Conservation (phyloP, 2,113 vertebrate species). For the Piaya cayana region DNA sequence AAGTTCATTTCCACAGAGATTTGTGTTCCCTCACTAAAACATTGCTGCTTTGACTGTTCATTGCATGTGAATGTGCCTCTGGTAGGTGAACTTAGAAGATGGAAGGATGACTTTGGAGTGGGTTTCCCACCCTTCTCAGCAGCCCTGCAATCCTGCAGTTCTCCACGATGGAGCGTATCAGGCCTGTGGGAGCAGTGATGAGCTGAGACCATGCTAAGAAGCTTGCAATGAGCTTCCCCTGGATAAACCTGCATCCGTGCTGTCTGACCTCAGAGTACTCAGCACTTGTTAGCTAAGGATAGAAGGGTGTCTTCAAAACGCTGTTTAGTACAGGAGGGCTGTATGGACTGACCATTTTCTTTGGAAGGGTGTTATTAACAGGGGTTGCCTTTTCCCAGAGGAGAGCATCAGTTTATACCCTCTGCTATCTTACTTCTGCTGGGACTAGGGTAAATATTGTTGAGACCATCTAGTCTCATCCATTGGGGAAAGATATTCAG, state of each 20-base stretch:
- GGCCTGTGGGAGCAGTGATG: not conserved
- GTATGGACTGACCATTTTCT: not conserved
- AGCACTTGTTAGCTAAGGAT: not conserved
- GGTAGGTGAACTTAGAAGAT: not conserved
- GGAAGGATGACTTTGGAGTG: not conserved
- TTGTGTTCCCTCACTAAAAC: not conserved
- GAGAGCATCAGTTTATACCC: not conserved
- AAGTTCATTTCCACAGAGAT: not conserved
- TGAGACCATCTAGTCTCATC: not conserved
- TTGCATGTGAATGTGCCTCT: not conserved
- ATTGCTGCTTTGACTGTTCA: not conserved
- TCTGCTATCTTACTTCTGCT: not conserved
- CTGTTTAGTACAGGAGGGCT: not conserved
- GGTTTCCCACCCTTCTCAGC: not conserved
- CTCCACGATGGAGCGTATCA: not conserved
- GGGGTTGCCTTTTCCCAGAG: not conserved
- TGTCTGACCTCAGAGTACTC: not conserved
- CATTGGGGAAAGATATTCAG: not conserved
- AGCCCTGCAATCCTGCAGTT: not conserved
- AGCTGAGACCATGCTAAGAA: not conserved
- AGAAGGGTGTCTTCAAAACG: not conserved
- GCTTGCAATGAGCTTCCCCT: not conserved
- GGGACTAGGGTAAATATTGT: not conserved
- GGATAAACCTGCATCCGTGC: accelerated
- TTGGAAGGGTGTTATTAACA: not conserved